Evolutionary conservation across 2,797 vertebrate species (phyloP).

Genomic region (Parambassis ranga): DNA sequence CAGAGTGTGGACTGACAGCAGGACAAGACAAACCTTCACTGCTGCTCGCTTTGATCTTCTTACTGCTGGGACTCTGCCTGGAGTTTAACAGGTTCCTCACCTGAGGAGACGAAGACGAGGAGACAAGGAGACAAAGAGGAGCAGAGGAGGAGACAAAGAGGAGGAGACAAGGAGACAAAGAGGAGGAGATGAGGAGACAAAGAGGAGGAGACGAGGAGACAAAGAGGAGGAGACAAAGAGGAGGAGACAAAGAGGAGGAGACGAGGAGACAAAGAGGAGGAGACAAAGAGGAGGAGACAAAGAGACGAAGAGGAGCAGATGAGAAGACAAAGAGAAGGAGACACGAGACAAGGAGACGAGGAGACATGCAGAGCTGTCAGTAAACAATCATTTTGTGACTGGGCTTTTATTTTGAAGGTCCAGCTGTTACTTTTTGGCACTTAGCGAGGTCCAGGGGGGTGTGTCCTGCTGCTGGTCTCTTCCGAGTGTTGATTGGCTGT

Average conservation of each 20-base stretch:
- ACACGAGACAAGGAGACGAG: not conserved
- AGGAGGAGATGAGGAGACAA: too few species aligned
- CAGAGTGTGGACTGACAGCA: not conserved
- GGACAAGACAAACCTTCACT: slow-evolving; percentile 59
- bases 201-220: too few species aligned
- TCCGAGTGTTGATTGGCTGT: slow-evolving; percentile 57
- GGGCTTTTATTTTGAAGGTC: slow-evolving; percentile 11
- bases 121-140: not conserved
- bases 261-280: too few species aligned
- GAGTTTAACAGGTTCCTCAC: slow-evolving; percentile 75
- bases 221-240: too few species aligned
- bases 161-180: too few species aligned
- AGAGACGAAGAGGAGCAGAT: too few species aligned
- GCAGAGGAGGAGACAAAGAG: too few species aligned
- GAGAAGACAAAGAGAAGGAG: too few species aligned
- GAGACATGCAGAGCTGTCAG: not conserved
- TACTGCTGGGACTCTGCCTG: slow-evolving; percentile 41
- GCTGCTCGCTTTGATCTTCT: slow-evolving; percentile 64
- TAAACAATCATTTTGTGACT: too few species aligned
- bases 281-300: too few species aligned
- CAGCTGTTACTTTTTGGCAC: slow-evolving; percentile 83
- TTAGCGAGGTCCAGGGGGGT: slow-evolving; percentile 89
- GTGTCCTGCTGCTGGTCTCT: slow-evolving; percentile 83
- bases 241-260: too few species aligned
- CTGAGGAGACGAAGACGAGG: slow-evolving; percentile 35